Base-by-base conservation (phyloP, 2,888 invertebrate species). In the Alentia gelatinosa region DNA sequence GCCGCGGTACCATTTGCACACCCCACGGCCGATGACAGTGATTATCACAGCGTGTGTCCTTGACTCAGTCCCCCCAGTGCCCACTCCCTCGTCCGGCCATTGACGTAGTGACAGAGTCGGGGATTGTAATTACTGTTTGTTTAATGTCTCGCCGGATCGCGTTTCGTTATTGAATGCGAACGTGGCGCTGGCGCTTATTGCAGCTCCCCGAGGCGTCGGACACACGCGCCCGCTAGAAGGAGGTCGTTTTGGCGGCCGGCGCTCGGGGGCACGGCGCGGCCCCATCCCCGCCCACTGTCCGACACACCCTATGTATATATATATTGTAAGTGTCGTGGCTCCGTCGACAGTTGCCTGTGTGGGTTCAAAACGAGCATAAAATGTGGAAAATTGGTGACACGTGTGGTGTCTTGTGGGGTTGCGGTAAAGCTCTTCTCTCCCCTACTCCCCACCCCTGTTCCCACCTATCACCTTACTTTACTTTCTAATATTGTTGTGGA, bases 91-190 rank as follows among this genome's bases (percentile, higher is more conserved):
- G 19, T 12, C 19, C 56, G 23, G n/a, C 56, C 19, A 19, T 19
- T 56, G 56, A n/a, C n/a, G 47, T 47, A 19, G 47, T 9, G 47
- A 19, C 19, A 19, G 47, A 47, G 74, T 33, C 30, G 74, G 74
- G 30, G 74, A n/a, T 26, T 83, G 42, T 83, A 83, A 83, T 83
- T 83, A 39, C 83, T 83, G 39, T 83, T 83, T 83, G 83, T 83
- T 83, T 83, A 83, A 83, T 83, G 42, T 83, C 26, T 19, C 39
- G n/a, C 37, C 26, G 83, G 39, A 39, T 83, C 83, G 40, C 37
- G 15, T 83, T 83, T 83, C 83, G 35, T 42, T 42, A 83, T 40
- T 39, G 42, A 83, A 83, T 37, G 42, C 42, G 83, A 83, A 83
- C 83, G 74, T 74, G 74, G 74, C 74, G 3, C 30, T 33, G 74